phyloP scores from a whole-genome alignment of 2,888 invertebrate species.

The Mythimna loreyi region DNA sequence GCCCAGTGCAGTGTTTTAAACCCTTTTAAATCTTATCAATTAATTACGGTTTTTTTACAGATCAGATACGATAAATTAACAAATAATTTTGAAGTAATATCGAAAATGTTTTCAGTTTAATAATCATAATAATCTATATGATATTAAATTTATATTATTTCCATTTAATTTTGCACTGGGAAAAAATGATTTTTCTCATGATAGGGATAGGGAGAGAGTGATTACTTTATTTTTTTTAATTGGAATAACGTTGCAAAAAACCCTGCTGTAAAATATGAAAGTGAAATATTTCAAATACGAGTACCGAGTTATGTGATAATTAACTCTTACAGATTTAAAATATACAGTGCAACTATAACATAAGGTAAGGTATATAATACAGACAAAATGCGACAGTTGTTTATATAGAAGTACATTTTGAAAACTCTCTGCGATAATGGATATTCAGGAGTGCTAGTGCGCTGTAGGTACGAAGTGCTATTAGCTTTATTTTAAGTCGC shows the following conservation, averaged over 20 bases:
- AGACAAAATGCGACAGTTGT: constrained; percentile 7
- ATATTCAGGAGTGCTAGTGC: constrained; percentile 11
- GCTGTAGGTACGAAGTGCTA: constrained; percentile 9
- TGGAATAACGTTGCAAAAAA: neutral
- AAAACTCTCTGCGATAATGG: constrained; percentile 23
- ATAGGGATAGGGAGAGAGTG: too few relatives aligned
- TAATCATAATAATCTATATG: neutral
- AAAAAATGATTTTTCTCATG: neutral
- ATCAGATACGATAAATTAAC: neutral
- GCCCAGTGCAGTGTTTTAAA: too few relatives aligned
- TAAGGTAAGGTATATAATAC: neutral
- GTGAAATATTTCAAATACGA: neutral
- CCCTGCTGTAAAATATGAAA: neutral
- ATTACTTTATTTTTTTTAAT: neutral
- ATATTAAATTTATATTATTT: neutral
- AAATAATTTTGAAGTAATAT: neutral
- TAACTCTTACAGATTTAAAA: too few relatives aligned
- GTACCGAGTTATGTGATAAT: neutral
- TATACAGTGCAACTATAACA: neutral
- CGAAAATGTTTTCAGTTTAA: neutral
- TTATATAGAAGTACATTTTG: constrained; percentile 19
- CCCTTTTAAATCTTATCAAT: too few relatives aligned
- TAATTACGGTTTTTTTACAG: neutral
- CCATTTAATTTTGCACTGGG: neutral
- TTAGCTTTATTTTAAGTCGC: constrained; percentile 3